Evolutionary conservation across 2,113 vertebrate species (phyloP).

Genomic region (Tetrao urogallus): DNA sequence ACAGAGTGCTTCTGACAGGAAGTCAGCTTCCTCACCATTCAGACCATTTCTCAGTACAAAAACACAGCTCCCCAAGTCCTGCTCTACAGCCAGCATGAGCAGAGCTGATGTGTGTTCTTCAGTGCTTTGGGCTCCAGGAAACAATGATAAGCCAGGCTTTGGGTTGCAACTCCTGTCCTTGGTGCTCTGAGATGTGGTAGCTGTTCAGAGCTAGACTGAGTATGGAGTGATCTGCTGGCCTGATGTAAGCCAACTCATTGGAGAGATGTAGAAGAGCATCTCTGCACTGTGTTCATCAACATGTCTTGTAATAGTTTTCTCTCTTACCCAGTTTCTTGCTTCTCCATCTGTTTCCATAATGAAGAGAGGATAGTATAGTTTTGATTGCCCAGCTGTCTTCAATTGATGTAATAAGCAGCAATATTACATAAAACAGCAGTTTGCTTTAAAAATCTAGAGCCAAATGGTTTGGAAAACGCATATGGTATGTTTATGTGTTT

Average conservation of each 20-base stretch:
- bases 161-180: not conserved
- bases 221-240: not conserved
- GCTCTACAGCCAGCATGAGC: too few species aligned
- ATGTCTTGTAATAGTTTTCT: not conserved
- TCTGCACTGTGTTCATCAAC: not conserved
- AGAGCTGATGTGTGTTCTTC: not conserved
- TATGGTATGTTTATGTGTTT: slow-evolving; percentile 21
- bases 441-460: not conserved
- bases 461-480: not conserved
- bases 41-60: not conserved
- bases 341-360: not conserved
- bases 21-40: not conserved
- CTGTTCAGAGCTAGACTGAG: not conserved
- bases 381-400: not conserved
- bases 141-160: not conserved
- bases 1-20: not conserved
- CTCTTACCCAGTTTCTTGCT: not conserved
- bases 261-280: not conserved
- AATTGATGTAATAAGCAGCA: not conserved
- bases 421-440: not conserved
- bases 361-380: not conserved
- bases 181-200: not conserved
- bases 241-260: not conserved
- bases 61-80: not conserved
- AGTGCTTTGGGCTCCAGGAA: not conserved